phyloP scores from a whole-genome alignment of 2,797 vertebrate genomes.

The Lophotriccus pileatus region DNA sequence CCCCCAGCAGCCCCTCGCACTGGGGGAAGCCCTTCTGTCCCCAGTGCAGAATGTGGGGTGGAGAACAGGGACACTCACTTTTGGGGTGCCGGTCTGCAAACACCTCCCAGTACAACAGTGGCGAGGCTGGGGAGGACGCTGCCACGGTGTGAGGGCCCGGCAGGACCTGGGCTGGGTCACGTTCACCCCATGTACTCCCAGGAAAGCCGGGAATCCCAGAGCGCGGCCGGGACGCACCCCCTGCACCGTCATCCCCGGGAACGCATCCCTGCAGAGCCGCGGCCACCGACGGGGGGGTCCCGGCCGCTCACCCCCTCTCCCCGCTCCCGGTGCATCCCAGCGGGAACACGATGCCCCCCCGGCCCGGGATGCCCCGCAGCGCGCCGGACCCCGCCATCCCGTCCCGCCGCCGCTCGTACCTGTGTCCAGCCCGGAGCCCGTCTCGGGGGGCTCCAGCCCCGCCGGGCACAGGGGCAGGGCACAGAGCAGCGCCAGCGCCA shows the following conservation, averaged over 20 bases:
- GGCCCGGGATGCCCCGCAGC: not conserved
- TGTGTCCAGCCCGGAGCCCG: not conserved
- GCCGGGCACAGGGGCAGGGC: not conserved
- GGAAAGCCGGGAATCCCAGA: too few relatives aligned
- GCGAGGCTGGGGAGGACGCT: too few relatives aligned
- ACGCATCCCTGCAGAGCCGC: not conserved
- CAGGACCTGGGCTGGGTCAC: too few relatives aligned
- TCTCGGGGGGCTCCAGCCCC: not conserved
- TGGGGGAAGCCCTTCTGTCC: not conserved
- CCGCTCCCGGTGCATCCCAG: not conserved
- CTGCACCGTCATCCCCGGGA: not conserved
- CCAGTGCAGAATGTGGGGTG: too few relatives aligned
- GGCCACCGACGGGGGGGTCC: not conserved
- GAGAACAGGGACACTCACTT: too few relatives aligned
- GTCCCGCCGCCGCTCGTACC: not conserved
- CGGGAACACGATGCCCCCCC: not conserved
- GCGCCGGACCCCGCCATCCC: not conserved
- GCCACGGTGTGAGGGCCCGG: too few relatives aligned
- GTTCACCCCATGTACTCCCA: too few relatives aligned
- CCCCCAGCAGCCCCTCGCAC: not conserved
- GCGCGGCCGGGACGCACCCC: too few relatives aligned
- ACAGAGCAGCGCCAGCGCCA: not conserved
- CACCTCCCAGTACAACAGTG: too few relatives aligned
- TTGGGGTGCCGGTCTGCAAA: too few relatives aligned
- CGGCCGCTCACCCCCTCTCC: too few relatives aligned